Conservation (phyloP, 2,113 vertebrate genomes). For the Pardalotus punctatus region DNA sequence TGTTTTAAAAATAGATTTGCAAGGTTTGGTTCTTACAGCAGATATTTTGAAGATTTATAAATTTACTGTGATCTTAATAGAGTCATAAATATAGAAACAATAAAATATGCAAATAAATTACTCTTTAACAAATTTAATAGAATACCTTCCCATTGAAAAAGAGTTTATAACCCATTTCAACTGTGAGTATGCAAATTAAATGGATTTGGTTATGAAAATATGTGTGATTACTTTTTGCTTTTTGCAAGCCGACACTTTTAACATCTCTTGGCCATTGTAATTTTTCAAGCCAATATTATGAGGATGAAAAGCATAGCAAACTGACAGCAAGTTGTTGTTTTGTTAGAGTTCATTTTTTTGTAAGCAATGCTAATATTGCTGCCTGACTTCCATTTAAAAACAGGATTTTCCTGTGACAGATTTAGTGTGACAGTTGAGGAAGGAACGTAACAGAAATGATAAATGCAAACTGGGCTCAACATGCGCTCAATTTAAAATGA, state of each 20-base stretch:
- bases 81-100: neutral
- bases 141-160: neutral
- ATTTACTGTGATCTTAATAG: neutral
- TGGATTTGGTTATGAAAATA: neutral
- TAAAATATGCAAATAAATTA: constrained; percentile 16
- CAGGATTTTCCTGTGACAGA: neutral
- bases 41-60: neutral
- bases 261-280: neutral
- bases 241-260: neutral
- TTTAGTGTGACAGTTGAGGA: neutral
- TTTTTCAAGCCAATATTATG: neutral
- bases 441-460: neutral
- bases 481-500: neutral
- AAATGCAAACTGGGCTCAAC: neutral
- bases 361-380: neutral
- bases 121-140: neutral
- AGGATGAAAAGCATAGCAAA: neutral
- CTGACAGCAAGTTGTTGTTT: neutral
- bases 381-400: neutral
- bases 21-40: neutral
- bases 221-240: neutral
- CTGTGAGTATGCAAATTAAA: constrained; percentile 23
- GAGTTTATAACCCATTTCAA: neutral
- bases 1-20: neutral
- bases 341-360: neutral